Evolutionary conservation across 2,113 vertebrate species (phyloP).

Genomic region (Piaya cayana): DNA sequence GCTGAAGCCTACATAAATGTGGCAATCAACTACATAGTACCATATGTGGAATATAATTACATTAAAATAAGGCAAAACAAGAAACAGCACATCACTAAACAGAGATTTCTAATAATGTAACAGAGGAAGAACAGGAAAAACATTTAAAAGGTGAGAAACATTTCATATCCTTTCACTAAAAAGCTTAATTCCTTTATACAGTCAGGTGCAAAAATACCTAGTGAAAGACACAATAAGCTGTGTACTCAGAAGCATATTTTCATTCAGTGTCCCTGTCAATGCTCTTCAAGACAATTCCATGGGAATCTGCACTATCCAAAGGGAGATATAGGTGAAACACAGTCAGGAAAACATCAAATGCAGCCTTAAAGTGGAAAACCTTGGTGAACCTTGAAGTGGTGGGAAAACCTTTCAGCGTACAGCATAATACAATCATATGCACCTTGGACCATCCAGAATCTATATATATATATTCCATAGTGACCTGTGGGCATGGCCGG

Average conservation of each 20-base stretch:
- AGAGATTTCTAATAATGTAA: not conserved
- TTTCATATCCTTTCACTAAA: not conserved
- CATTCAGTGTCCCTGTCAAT: not conserved
- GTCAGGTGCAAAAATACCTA: not conserved
- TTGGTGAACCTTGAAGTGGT: not conserved
- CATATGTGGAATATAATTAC: not conserved
- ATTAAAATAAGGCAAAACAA: not conserved
- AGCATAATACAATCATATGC: not conserved
- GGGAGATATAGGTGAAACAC: fast-evolving
- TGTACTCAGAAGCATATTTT: not conserved
- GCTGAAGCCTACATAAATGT: not conserved
- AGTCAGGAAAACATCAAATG: not conserved
- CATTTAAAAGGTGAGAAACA: not conserved
- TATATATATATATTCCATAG: not conserved
- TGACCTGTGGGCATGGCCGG: not conserved
- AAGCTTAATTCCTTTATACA: not conserved
- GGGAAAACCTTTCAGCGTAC: not conserved
- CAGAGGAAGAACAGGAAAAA: not conserved
- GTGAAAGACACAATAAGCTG: not conserved
- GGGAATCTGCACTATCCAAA: not conserved
- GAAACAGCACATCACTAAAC: not conserved
- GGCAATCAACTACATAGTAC: not conserved
- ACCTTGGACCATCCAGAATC: not conserved
- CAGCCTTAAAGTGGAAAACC: not conserved
- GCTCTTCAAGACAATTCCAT: not conserved